phyloP scores from a whole-genome alignment of 2,113 vertebrate species.

The Tetrao urogallus region DNA sequence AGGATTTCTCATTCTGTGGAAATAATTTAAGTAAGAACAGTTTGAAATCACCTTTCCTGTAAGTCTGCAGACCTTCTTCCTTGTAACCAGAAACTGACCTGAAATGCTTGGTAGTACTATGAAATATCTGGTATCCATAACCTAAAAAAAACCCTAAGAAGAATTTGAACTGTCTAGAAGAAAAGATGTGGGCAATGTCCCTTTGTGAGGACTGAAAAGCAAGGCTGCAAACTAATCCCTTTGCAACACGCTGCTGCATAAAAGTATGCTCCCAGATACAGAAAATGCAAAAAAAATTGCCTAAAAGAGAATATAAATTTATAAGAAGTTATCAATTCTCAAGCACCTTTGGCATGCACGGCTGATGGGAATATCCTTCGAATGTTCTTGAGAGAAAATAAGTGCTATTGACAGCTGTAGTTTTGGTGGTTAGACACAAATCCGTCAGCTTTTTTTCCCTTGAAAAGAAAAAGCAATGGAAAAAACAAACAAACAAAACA shows the following conservation, averaged over 20 bases:
- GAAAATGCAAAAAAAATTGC: background rate
- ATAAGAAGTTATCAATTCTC: background rate
- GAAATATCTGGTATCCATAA: background rate
- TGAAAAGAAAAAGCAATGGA: background rate
- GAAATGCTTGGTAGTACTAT: background rate
- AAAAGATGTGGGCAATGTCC: background rate
- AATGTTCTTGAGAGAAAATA: background rate
- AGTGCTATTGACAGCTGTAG: constrained; percentile 11
- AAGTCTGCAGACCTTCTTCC: background rate
- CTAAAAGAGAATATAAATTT: background rate
- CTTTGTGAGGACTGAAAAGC: background rate
- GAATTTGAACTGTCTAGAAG: background rate
- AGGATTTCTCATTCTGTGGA: constrained; percentile 34
- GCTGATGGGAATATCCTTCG: background rate
- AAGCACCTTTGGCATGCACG: background rate
- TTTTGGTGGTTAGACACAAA: background rate
- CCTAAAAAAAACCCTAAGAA: background rate
- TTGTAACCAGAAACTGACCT: background rate
- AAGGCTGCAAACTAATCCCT: background rate
- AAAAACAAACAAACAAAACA: background rate
- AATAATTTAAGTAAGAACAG: constrained; percentile 36
- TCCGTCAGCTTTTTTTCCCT: background rate
- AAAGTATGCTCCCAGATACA: background rate
- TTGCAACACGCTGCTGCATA: background rate
- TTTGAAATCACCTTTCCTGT: constrained; percentile 30